Evolutionary conservation across 2,113 vertebrate species (phyloP), one percentile per base, ranked within the genome.

Genomic region (Myotis yumanensis): DNA sequence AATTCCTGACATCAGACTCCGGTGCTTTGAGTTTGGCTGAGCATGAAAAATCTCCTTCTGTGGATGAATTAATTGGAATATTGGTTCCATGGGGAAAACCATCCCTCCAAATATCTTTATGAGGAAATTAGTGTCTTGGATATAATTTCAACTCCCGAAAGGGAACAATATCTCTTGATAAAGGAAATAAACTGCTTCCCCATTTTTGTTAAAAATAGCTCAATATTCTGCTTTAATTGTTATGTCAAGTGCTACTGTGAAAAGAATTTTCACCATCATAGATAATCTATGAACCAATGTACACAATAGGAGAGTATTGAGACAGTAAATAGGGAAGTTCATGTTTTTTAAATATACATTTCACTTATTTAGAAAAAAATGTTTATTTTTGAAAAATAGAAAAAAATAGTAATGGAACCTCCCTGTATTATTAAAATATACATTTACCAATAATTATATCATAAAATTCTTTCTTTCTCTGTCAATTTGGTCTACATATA

Each of bases 111-210:
- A 90, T 95, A 66, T 94, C 46, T 96, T 94, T 87, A 96, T 90
- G 87, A 89, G 66, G 76, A 93, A 94, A 96, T 97, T 95, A 97
- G 75, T 93, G 88, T 72, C 90, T 96, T 95, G 76, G 59, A 94
- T 76, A 82, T 89, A 84, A 89, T 96, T 91, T 93, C 69, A 90
- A 12, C 95, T 94, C 90, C 72, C 93, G 62, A 84, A 93, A 91
- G 66, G 59, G 48, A 81, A 95, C 11, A 75, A 35, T 28, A 87
- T 82, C n/a, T 81, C 69, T 91, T 96, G 73, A 82, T 87, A 87
- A 93, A 94, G 23, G 10, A 94, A 96, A 95, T 85, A 77, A 94
- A 93, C 35, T 88, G 59, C 15, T 88, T 85, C 18, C 40, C 12
- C 46, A 95, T 81, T 90, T 94, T 83, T 91, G 35, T 90, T 76